These are phyloP conservation scores for Mylabris phalerata DNA, from an alignment of 1,140 invertebrate genomes.

Conservation along the genomic window DNA sequence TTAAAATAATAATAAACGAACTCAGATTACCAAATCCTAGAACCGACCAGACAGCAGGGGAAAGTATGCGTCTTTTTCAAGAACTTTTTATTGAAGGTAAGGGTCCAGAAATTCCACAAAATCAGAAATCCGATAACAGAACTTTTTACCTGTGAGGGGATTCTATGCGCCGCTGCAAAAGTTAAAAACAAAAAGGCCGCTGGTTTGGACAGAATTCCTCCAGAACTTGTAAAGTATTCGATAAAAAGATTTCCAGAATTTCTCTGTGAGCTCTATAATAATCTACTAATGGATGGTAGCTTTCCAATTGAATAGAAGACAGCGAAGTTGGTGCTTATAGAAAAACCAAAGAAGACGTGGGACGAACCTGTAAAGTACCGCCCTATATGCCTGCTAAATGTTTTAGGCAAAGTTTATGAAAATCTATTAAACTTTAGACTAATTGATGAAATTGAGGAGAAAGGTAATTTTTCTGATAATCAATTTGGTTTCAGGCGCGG, in stretches of 20 bases:
- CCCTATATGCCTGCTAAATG: slow-evolving; percentile 6
- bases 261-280: neutral
- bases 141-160: neutral
- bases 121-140: neutral
- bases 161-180: neutral
- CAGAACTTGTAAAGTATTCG: neutral
- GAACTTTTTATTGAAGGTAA: no score
- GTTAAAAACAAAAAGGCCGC: neutral
- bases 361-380: neutral
- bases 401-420: neutral
- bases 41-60: no score
- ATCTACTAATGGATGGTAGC: neutral
- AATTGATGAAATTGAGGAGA: no score
- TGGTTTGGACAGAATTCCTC: neutral
- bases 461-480: neutral
- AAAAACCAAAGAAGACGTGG: neutral
- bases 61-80: no score
- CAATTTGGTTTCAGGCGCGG: no score
- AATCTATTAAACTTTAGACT: no score
- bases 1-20: no score
- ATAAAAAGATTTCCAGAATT: neutral
- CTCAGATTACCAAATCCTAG: no score
- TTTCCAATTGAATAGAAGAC: neutral
- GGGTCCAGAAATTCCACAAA: neutral
- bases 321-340: neutral